Conservation (phyloP, 2,888 invertebrate genomes). For the Craniophora ligustri region DNA sequence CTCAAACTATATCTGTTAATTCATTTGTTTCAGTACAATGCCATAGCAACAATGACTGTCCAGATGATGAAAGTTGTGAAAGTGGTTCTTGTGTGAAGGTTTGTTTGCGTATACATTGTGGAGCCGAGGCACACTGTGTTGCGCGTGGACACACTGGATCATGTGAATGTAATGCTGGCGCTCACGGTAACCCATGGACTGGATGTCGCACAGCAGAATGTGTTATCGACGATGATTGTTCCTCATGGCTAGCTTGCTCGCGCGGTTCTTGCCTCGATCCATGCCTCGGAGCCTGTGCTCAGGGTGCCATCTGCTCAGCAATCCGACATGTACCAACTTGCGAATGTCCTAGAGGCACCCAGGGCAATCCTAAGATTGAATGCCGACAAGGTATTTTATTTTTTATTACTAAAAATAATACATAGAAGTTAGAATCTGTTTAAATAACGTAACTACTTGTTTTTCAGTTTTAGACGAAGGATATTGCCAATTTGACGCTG, state of each 20-base stretch:
- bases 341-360: slow-evolving; percentile 94
- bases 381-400: slow-evolving; percentile 88
- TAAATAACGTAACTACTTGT: not conserved
- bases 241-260: slow-evolving; percentile 93
- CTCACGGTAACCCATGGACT: slow-evolving; percentile 94
- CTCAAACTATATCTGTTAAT: not conserved
- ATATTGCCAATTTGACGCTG: slow-evolving; percentile 93
- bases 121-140: slow-evolving; percentile 93
- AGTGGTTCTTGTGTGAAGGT: slow-evolving; percentile 94
- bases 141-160: slow-evolving; percentile 93
- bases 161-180: slow-evolving; percentile 93
- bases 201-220: slow-evolving; percentile 94
- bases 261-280: slow-evolving; percentile 94
- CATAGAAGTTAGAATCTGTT: not conserved
- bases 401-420: not conserved
- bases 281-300: slow-evolving; percentile 95
- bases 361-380: slow-evolving; percentile 92
- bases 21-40: slow-evolving; percentile 91
- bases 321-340: slow-evolving; percentile 93
- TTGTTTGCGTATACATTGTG: slow-evolving; percentile 94
- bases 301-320: slow-evolving; percentile 92
- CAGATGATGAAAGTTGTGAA: slow-evolving; percentile 94
- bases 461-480: slow-evolving; percentile 84
- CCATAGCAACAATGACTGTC: slow-evolving; percentile 94
- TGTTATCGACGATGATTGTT: slow-evolving; percentile 92